phyloP scores from a whole-genome alignment of 2,888 invertebrate genomes.

The Caenorhabditis japonica region DNA sequence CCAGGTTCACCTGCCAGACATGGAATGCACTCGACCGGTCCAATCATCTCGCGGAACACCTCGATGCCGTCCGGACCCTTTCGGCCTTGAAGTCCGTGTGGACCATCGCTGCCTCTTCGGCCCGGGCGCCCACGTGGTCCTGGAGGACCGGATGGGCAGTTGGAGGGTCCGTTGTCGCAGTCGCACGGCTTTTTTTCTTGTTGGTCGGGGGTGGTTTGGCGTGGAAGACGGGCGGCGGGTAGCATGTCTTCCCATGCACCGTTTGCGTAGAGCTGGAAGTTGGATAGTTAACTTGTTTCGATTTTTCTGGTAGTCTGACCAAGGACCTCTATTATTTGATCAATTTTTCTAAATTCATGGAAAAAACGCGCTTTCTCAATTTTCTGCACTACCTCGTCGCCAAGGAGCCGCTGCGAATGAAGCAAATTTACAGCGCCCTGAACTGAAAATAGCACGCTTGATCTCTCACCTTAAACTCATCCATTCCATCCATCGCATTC shows the following conservation, averaged over 20 bases:
- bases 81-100: constrained; percentile 44
- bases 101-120: constrained; percentile 44
- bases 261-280: constrained; percentile 46
- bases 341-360: too few relatives aligned
- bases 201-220: constrained; percentile 6
- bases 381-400: too few relatives aligned
- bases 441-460: too few relatives aligned
- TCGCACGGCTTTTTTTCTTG: constrained; percentile 31
- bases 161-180: constrained; percentile 17
- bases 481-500: constrained; percentile 42
- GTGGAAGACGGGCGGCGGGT: constrained; percentile 35
- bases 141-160: constrained; percentile 40
- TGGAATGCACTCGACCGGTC: constrained; percentile 45
- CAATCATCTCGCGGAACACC: constrained; percentile 36
- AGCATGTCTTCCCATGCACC: constrained; percentile 49
- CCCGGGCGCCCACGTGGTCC: constrained; percentile 52
- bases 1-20: constrained; percentile 51
- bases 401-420: too few relatives aligned
- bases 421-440: too few relatives aligned
- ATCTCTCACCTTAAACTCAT: constrained; percentile 50
- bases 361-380: too few relatives aligned
- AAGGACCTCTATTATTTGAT: too few relatives aligned
- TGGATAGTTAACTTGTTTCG: too few relatives aligned
- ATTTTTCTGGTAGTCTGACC: too few relatives aligned
- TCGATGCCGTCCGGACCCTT: constrained; percentile 48